phyloP scores from a whole-genome alignment of 2,113 vertebrate genomes.

The Thunnus maccoyii region DNA sequence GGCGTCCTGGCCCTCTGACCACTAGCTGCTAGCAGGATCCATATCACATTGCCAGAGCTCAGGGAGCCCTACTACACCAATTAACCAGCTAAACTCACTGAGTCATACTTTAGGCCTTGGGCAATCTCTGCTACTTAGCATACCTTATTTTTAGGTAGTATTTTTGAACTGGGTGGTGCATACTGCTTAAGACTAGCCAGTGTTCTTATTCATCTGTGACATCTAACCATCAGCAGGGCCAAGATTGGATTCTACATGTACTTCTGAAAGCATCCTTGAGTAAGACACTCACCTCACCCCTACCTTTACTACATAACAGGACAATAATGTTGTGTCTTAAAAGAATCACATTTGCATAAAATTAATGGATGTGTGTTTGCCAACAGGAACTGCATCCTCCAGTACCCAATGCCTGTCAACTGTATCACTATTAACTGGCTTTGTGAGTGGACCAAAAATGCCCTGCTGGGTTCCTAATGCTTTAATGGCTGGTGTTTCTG shows the following conservation, averaged over 20 bases:
- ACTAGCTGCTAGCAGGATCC: conserved; percentile 66
- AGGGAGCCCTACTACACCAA: conserved; percentile 63
- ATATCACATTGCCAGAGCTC: conserved; percentile 59
- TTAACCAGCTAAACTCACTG: conserved; percentile 60
- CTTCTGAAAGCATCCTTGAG: conserved; percentile 2
- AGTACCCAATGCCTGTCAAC: not conserved
- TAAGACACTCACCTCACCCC: not conserved
- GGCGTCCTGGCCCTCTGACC: conserved; percentile 71
- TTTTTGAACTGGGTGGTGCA: conserved; percentile 22
- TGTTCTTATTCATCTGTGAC: not conserved
- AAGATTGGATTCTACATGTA: too few relatives aligned
- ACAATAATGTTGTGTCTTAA: not conserved
- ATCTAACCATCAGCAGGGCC: not conserved
- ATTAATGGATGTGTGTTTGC: not conserved
- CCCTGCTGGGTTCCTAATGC: not conserved
- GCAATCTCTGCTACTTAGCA: not conserved
- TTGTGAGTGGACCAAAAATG: not conserved
- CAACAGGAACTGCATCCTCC: too few relatives aligned
- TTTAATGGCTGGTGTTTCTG: conserved; percentile 14
- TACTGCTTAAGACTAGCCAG: not conserved
- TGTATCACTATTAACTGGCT: not conserved
- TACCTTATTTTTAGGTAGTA: conserved; percentile 11
- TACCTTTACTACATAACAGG: not conserved
- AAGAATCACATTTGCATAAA: not conserved
- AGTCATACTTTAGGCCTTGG: conserved; percentile 2